Percentiles rank a stretch among this genome's conserved stretches.
Evolutionary conservation across 2,888 invertebrate genomes (phyloP).

Genomic region (Sepioteuthis lessoniana): DNA sequence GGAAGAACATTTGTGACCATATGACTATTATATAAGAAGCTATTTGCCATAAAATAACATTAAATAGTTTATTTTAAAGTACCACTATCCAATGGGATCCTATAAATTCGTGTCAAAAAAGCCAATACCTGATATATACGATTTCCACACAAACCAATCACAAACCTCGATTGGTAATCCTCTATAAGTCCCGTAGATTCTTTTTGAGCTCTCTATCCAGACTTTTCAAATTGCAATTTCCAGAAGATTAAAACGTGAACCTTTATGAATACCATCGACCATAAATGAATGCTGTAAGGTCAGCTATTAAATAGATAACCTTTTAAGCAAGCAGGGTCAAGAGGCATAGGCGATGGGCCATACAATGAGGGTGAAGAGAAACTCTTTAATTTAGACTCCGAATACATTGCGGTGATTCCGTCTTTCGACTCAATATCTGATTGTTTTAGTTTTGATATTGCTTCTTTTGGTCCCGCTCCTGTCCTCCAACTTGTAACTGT

Average conservation of each 20-base stretch:
- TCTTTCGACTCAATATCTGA: background rate
- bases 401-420: background rate
- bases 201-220: background rate
- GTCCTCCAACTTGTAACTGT: background rate
- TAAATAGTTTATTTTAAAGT: too few species aligned
- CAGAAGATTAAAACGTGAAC: background rate
- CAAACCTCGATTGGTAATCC: background rate
- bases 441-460: background rate
- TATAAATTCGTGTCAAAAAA: too few species aligned
- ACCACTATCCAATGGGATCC: too few species aligned
- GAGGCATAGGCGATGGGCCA: background rate
- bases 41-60: too few species aligned
- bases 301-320: background rate
- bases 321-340: background rate
- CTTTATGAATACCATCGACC: background rate
- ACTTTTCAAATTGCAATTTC: slow-evolving; percentile 12
- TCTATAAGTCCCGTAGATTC: background rate
- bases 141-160: background rate
- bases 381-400: background rate
- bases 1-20: too few species aligned
- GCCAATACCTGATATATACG: background rate
- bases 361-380: background rate
- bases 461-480: background rate
- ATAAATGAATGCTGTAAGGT: background rate
- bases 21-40: too few species aligned